phyloP scores from a whole-genome alignment of 2,797 vertebrate genomes.

The Scolopax bukidnonensis region DNA sequence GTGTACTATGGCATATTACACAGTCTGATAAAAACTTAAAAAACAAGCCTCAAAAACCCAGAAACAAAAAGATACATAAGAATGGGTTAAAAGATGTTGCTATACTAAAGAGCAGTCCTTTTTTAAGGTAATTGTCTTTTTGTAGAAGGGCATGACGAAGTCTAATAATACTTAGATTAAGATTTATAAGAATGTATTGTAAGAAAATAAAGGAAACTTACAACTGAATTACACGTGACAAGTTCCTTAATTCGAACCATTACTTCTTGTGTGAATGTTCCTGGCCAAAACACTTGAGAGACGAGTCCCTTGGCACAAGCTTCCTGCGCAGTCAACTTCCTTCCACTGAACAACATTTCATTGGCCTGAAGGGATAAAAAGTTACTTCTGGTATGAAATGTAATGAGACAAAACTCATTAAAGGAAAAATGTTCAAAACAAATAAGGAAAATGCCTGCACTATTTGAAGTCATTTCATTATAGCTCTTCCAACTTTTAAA shows the following conservation, averaged over 20 bases:
- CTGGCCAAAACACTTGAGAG: slow-evolving; percentile 97
- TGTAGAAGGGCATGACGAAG: not conserved
- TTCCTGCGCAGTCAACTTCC: slow-evolving; percentile 96
- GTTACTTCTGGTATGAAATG: slow-evolving; percentile 55
- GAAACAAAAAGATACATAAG: not conserved
- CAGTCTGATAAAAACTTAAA: not conserved
- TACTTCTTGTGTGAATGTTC: slow-evolving; percentile 96
- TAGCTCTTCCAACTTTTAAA: slow-evolving; percentile 25
- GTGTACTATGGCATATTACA: not conserved
- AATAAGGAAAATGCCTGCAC: not conserved
- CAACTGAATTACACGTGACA: slow-evolving; percentile 89
- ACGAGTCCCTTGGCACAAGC: slow-evolving; percentile 95
- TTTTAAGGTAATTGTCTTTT: not conserved
- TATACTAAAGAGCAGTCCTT: not conserved
- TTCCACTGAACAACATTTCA: slow-evolving; percentile 93
- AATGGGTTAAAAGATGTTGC: not conserved
- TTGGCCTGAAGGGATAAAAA: slow-evolving; percentile 86
- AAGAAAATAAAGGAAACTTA: slow-evolving; percentile 75
- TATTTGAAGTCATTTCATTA: not conserved
- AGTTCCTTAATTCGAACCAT: slow-evolving; percentile 96
- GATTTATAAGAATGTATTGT: not conserved
- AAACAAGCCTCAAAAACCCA: not conserved
- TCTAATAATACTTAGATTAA: not conserved
- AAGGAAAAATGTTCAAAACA: slow-evolving; percentile 52
- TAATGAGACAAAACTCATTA: slow-evolving; percentile 56